Conservation (phyloP, 2,113 vertebrate species). For the Osmerus mordax region DNA sequence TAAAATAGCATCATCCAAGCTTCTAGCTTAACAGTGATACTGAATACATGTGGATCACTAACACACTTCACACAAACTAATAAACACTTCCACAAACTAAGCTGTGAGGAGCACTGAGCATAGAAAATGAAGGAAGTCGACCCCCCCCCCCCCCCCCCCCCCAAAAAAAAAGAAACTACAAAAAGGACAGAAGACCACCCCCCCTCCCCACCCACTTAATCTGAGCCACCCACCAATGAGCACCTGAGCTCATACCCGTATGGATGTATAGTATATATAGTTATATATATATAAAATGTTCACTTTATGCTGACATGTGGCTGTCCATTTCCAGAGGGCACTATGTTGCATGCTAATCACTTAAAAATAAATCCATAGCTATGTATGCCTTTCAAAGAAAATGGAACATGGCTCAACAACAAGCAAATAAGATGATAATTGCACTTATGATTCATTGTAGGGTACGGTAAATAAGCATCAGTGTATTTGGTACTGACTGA, state of each 20-base stretch:
- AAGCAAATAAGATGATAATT: slow-evolving; percentile 87
- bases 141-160: too few relatives aligned
- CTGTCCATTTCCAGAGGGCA: slow-evolving; percentile 53
- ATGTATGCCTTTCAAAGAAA: slow-evolving; percentile 58
- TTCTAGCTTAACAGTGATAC: slow-evolving; percentile 32
- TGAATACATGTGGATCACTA: slow-evolving; percentile 52
- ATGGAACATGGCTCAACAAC: slow-evolving; percentile 68
- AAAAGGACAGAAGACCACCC: slow-evolving; percentile 21
- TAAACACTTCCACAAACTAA: slow-evolving; percentile 56
- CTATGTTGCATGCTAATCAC: slow-evolving; percentile 51
- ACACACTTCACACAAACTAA: slow-evolving; percentile 49
- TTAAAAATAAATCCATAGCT: slow-evolving; percentile 52
- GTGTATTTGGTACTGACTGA: slow-evolving; percentile 60
- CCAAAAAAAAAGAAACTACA: background rate
- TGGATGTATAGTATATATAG: slow-evolving; percentile 68
- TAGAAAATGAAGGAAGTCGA: slow-evolving; percentile 18
- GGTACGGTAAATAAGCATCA: slow-evolving; percentile 69
- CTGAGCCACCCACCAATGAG: slow-evolving; percentile 64
- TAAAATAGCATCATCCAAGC: slow-evolving; percentile 33
- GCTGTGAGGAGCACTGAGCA: slow-evolving; percentile 38
- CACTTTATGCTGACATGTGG: slow-evolving; percentile 58
- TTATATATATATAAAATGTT: slow-evolving; percentile 53
- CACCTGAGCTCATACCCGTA: slow-evolving; percentile 75
- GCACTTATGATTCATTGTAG: slow-evolving; percentile 87
- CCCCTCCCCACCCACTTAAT: slow-evolving; percentile 20